phyloP scores from a whole-genome alignment of 1,140 invertebrate genomes.

The Drosophila serrata region DNA sequence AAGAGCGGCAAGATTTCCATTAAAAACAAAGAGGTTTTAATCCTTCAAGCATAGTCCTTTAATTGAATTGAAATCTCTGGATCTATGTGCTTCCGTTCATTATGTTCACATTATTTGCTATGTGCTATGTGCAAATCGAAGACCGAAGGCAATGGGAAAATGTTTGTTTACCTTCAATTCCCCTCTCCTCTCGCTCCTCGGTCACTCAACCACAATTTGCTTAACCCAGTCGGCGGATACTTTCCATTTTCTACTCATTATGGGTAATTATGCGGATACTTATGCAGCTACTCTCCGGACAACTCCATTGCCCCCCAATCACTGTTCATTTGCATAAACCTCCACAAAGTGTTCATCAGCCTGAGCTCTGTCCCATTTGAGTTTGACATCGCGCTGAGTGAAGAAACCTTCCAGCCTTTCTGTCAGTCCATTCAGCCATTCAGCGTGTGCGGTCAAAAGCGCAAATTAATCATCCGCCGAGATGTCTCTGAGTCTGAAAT shows the following conservation, averaged over 20 bases:
- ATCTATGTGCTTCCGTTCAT: background rate
- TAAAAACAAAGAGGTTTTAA: background rate
- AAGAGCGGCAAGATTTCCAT: background rate
- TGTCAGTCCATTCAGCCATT: slow-evolving; percentile 12
- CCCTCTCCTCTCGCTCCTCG: background rate
- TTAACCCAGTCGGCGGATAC: slow-evolving; percentile 43
- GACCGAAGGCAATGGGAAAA: slow-evolving; percentile 39
- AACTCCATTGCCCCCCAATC: slow-evolving; percentile 2
- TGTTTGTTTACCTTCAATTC: slow-evolving; percentile 26
- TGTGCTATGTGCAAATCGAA: slow-evolving; percentile 30
- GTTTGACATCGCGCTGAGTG: slow-evolving; percentile 40
- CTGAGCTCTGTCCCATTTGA: slow-evolving; percentile 21
- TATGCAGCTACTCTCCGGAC: slow-evolving; percentile 12
- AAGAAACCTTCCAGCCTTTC: slow-evolving; percentile 32
- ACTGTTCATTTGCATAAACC: slow-evolving; percentile 44
- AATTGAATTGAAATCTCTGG: background rate
- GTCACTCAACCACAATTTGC: slow-evolving; percentile 46
- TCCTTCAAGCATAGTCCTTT: background rate
- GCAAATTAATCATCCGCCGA: slow-evolving; percentile 39
- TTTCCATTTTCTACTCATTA: slow-evolving; percentile 56
- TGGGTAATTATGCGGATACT: slow-evolving; percentile 44
- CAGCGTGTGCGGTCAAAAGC: slow-evolving; percentile 44
- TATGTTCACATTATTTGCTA: background rate
- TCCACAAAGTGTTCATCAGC: slow-evolving; percentile 40
- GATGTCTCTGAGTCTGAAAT: background rate